Base-by-base conservation (phyloP, 2,797 vertebrate species). In the Alosa sapidissima region DNA sequence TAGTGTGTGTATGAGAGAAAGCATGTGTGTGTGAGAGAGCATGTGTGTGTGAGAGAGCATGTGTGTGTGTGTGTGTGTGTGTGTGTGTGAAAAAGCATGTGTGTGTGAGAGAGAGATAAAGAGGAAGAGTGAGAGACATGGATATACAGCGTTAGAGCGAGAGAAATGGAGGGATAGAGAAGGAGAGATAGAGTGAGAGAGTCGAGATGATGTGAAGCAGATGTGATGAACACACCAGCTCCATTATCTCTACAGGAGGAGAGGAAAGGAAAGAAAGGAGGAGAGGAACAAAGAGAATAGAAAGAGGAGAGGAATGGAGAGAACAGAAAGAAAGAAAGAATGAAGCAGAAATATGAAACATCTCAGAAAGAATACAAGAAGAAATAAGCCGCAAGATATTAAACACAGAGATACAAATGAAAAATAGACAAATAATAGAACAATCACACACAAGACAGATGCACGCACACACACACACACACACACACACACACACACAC, bases 171-270 rank as follows among this genome's bases (percentile, higher is more conserved):
- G 54, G 54, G 54, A 51, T 1, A 51, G 49, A 51, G 8, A 51
- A 1, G 49, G 49, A 51, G 1, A 51, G 49, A 51, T 11, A 10
- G 49, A 51, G 49, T 19, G 54, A 16, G 54, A 4, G 16, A 55
- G 54, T 5, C 2, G 8, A 75, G 58, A 10, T 48, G 52, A 10
- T 48, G 52, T 49, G 24, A 81, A 88, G 85, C 89, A 89, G 88
- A 88, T 89, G 88, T 88, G 81, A 86, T 83, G 87, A 88, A 88
- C 86, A 88, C 82, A 88, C 82, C 81, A 81, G 85, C 68, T 81
- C 81, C 47, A 82, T 86, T 87, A 86, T 86, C 81, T 84, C 28
- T 28, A 28, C 28, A 28, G 28, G 28, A 28, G 28, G 21, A 75
- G 14, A 47, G 81, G 81, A 19, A 68, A 82, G 1, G 28, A 28